These are phyloP conservation scores for Slavum lentiscoides DNA, from an alignment of 2,888 invertebrate species.

Conservation along the genomic window DNA sequence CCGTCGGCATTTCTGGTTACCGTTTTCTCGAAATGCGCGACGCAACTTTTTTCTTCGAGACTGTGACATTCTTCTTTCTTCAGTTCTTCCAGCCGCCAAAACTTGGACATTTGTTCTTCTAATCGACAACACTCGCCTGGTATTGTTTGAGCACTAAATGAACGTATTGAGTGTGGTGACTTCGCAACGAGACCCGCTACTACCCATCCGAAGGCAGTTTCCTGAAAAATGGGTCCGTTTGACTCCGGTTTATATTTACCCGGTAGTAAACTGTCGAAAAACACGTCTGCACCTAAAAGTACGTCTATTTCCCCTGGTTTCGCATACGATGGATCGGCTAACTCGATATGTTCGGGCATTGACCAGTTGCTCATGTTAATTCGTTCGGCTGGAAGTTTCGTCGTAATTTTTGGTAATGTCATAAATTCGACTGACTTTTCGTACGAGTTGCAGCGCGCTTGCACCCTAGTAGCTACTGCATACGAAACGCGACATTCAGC, in stretches of 20 bases:
- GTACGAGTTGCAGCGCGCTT: no score
- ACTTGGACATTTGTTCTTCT: neutral
- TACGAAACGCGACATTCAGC: no score
- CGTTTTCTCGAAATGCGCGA: neutral
- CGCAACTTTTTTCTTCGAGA: slow-evolving; percentile 13
- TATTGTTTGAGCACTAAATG: neutral
- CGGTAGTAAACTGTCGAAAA: neutral
- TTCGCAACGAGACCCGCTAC: neutral
- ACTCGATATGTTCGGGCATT: no score
- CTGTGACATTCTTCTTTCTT: neutral
- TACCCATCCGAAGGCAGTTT: neutral
- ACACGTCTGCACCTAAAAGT: neutral
- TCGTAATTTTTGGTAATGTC: no score
- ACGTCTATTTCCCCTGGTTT: no score
- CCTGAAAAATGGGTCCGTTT: neutral
- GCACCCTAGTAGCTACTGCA: no score
- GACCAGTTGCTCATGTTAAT: no score
- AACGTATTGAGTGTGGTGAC: no score
- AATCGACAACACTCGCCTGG: neutral
- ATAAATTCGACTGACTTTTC: no score
- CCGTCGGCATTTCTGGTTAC: slow-evolving; percentile 47
- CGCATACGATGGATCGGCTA: no score
- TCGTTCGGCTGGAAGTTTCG: no score
- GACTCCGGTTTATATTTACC: neutral
- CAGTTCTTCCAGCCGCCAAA: neutral